These are phyloP conservation scores for Typhlichthys subterraneus DNA, from an alignment of 2,797 vertebrate species.

Conservation along the genomic window DNA sequence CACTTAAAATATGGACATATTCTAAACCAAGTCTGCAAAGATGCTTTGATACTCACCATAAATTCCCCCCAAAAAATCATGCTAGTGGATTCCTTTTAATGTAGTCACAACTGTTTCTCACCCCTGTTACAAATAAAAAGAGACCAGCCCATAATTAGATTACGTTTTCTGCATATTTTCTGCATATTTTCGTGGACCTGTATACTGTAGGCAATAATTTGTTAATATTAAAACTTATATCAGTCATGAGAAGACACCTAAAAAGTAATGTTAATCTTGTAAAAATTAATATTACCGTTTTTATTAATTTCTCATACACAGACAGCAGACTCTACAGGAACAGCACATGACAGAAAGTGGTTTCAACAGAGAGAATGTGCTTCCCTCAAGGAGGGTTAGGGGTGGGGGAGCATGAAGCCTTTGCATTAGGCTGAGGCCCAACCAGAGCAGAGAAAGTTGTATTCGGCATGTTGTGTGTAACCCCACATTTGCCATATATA, in stretches of 20 bases:
- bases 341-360: slow-evolving; percentile 35
- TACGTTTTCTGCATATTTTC: no score
- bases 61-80: slow-evolving; percentile 69
- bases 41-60: slow-evolving; percentile 67
- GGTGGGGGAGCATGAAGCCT: slow-evolving; percentile 21
- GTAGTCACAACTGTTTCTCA: slow-evolving; percentile 40
- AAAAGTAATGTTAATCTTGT: no score
- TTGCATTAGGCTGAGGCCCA: neutral
- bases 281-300: neutral
- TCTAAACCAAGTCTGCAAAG: neutral
- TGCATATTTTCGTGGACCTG: no score
- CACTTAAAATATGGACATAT: neutral
- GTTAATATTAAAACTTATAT: no score
- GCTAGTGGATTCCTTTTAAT: slow-evolving; percentile 64
- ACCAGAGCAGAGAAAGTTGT: neutral
- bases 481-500: no score
- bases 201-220: no score
- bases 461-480: neutral
- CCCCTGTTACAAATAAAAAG: slow-evolving; percentile 50
- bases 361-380: slow-evolving; percentile 69
- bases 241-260: no score
- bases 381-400: slow-evolving; percentile 52
- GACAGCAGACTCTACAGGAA: no score
- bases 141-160: neutral
- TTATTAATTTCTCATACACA: neutral